A percentile compares a stretch with the other conserved stretches of the same genome.
These are phyloP conservation scores for Nothocercus julius DNA, from an alignment of 2,113 vertebrate genomes.

Conservation along the genomic window DNA sequence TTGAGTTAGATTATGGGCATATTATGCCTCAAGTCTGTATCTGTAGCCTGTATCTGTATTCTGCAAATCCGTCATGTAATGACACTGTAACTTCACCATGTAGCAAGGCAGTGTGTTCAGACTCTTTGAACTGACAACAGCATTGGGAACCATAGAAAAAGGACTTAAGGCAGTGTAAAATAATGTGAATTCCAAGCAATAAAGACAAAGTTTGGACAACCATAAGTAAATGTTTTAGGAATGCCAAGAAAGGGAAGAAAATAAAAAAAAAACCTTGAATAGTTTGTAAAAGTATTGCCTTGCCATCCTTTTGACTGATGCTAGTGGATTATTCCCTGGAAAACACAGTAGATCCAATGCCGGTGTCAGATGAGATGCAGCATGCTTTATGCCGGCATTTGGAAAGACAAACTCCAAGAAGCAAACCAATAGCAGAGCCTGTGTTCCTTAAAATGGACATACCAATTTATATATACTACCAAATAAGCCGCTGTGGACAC, in stretches of 20 bases:
- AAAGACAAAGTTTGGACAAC: neutral
- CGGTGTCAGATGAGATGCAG: neutral
- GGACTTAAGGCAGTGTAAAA: neutral
- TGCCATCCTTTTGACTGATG: neutral
- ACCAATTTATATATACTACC: neutral
- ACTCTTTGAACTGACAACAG: neutral
- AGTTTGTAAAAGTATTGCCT: neutral
- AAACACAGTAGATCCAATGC: neutral
- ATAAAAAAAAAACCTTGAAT: neutral
- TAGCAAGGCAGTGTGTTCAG: neutral
- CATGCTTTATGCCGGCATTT: neutral
- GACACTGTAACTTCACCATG: neutral
- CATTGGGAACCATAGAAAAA: neutral
- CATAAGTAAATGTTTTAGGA: neutral
- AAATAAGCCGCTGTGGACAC: neutral
- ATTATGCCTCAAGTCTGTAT: accelerated
- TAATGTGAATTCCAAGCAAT: neutral
- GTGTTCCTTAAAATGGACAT: neutral
- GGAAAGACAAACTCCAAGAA: neutral
- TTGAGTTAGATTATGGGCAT: neutral
- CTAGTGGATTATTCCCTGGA: neutral
- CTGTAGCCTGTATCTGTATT: accelerated
- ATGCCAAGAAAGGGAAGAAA: neutral
- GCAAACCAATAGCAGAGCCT: neutral
- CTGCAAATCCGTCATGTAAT: neutral